phyloP scores from a whole-genome alignment of 1,140 invertebrate species.

The Drosophila watanabei region DNA sequence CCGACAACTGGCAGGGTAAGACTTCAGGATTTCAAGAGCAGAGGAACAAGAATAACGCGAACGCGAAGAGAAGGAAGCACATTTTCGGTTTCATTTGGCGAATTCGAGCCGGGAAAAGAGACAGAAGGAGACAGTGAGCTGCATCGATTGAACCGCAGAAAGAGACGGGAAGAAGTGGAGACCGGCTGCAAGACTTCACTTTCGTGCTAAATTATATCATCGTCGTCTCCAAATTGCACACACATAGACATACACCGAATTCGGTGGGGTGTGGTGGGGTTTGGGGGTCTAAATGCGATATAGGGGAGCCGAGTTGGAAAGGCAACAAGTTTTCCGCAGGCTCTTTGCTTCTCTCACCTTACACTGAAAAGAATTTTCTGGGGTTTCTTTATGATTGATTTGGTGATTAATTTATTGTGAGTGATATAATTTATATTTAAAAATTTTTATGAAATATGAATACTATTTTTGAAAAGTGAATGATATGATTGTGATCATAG shows the following conservation, averaged over 20 bases:
- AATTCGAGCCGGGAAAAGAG: conserved; percentile 44
- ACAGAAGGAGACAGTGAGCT: conserved; percentile 3
- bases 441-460: not conserved
- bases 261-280: conserved; percentile 10
- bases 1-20: conserved; percentile 29
- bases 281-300: conserved; percentile 43
- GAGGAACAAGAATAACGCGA: conserved; percentile 23
- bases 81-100: conserved; percentile 75
- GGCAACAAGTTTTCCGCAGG: conserved; percentile 76
- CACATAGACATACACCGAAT: conserved; percentile 4
- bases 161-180: conserved; percentile 17
- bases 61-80: conserved; percentile 25
- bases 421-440: not conserved
- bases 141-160: conserved; percentile 1
- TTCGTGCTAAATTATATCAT: conserved; percentile 83
- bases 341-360: conserved; percentile 20
- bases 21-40: conserved; percentile 20
- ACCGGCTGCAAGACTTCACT: conserved; percentile 79
- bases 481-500: too few relatives aligned
- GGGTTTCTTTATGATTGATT: not conserved
- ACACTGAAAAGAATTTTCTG: conserved; percentile 12
- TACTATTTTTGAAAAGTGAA: not conserved
- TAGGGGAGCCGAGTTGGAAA: conserved; percentile 52
- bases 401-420: too few relatives aligned
- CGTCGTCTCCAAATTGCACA: conserved; percentile 70